Evolutionary conservation across 2,797 vertebrate species (phyloP), one percentile per base, ranked within the genome.

Genomic region (Carapus acus): DNA sequence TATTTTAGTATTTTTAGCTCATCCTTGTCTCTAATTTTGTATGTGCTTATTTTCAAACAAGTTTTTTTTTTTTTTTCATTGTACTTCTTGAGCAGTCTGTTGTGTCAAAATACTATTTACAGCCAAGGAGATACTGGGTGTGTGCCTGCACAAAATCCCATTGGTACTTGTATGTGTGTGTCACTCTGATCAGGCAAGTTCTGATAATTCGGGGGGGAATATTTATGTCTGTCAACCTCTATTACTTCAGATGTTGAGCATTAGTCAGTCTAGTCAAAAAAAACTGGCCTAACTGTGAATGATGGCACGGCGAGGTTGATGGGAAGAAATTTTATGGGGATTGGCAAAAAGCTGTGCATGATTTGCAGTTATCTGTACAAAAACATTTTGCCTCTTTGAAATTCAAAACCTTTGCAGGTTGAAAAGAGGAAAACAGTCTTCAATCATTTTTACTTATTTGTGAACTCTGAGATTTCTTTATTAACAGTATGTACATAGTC

Each of bases 281-380:
- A 11, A 13, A 14, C 23, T 21, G 49, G 61, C 60, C 56, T n/a
- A 43, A 42, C 41, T 21, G 7, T 16, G 54, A 55, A 58, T 23
- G 43, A 34, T 31, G 50, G 46, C 40, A 24, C 36, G 39, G 45
- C 41, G 48, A 27, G 27, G 38, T 29, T 19, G 46, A 49, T 39
- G 8, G 49, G 60, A 57, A 50, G 55, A 49, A 83, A 68, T 86
- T 89, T 75, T 88, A 90, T 91, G 93, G 94, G 91, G 92, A 94
- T 93, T 94, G 91, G 93, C 92, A 96, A 96, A 95, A 96, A 95
- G 89, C 88, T 93, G 89, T 86, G 37, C 6, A 55, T 69, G 87
- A 88, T 90, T 93, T 91, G 92, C 92, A 94, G 91, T 90, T 94
- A 88, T 89, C 48, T 89, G 88, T 90, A 89, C 89, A 91, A 90